phyloP scores from a whole-genome alignment of 30 jellyfish, hydroid and myxozoan genomes.

The Hydractinia echinata region DNA sequence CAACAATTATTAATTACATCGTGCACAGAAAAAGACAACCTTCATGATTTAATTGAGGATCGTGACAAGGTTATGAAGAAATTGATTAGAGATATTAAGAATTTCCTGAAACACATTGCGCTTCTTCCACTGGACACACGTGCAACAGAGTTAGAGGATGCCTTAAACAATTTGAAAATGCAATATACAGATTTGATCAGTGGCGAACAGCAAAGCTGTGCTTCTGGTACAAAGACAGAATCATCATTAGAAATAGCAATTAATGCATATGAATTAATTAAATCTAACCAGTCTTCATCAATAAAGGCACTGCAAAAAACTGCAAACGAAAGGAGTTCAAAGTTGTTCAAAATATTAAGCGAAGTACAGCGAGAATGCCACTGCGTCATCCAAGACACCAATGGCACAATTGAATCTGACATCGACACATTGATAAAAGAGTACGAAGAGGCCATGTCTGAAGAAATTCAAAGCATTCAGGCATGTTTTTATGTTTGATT shows the following conservation, averaged over 20 bases:
- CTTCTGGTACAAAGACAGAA: not conserved
- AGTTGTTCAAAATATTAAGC: not conserved
- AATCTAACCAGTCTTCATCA: not conserved
- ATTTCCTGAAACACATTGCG: constrained; percentile 1
- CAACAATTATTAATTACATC: not conserved
- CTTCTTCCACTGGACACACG: constrained; percentile 8
- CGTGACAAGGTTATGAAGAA: constrained; percentile 2
- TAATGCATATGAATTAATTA: not conserved
- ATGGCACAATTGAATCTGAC: not conserved
- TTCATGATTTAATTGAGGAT: not conserved
- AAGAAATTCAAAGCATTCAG: not conserved
- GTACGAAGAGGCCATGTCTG: not conserved
- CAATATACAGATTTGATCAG: not conserved
- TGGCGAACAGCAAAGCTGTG: not conserved
- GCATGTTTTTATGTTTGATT: not conserved
- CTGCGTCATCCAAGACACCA: not conserved
- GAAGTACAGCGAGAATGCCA: constrained; percentile 16
- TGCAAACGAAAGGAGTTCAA: not conserved
- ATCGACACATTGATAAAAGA: not conserved
- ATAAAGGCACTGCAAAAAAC: not conserved
- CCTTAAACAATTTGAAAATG: not conserved
- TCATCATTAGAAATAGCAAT: not conserved
- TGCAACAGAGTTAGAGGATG: not conserved
- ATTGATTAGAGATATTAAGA: not conserved
- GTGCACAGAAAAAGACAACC: not conserved